Evolutionary conservation across 2,797 vertebrate genomes (phyloP).

Genomic region (Sebastes steindachneri): DNA sequence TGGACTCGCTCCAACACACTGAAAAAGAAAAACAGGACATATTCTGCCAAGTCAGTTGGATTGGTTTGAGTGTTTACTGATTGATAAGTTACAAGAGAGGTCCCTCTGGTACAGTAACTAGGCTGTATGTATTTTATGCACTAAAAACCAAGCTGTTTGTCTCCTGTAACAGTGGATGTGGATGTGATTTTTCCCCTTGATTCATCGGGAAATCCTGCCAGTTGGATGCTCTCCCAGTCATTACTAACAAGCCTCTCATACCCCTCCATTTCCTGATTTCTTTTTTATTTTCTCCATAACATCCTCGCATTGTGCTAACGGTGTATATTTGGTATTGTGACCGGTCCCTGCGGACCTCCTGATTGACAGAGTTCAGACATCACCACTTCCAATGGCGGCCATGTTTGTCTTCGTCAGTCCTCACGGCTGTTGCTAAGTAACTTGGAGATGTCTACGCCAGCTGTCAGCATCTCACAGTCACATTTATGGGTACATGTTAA

Average conservation of each 20-base stretch:
- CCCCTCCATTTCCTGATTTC: constrained; percentile 59
- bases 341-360: not conserved
- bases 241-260: constrained; percentile 41
- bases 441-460: constrained; percentile 53
- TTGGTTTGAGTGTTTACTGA: not conserved
- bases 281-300: constrained; percentile 50
- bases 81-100: not conserved
- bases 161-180: not conserved
- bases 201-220: constrained; percentile 69
- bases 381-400: constrained; percentile 22
- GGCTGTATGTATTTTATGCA: not conserved
- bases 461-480: constrained; percentile 46
- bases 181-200: constrained; percentile 53
- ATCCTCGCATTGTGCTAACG: constrained; percentile 62
- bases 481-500: constrained; percentile 27
- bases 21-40: not conserved
- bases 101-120: not conserved
- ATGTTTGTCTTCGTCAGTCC: constrained; percentile 20
- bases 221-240: constrained; percentile 56
- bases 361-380: constrained; percentile 33
- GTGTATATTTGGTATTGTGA: constrained; percentile 6
- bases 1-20: not conserved
- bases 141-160: not conserved
- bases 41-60: not conserved
- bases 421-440: constrained; percentile 66